Base-by-base conservation (phyloP, 1,140 invertebrate genomes). In the Drosophila mayri region DNA sequence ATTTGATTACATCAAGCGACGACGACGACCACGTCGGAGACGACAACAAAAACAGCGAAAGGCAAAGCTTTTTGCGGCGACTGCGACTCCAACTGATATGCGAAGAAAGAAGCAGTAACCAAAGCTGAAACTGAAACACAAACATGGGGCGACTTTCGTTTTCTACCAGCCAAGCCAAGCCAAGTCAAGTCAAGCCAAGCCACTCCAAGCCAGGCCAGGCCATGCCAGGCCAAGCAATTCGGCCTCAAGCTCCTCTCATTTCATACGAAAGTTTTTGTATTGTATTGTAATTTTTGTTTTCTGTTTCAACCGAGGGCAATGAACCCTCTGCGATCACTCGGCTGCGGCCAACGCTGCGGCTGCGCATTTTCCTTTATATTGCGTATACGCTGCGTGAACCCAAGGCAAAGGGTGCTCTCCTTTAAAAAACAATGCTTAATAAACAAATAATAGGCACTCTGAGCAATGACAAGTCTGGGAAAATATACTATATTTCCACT, bases 1-100 rank as follows among this genome's bases (percentile, higher is more conserved):
- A 90, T 90, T 90, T 81, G 85, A 88, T 88, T 88, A 90, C 85
- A 88, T 88, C 84, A 88, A 85, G 57, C 64, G 71, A 75, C 52
- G 52, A 8, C 28, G 8, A 30, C 28, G 28, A 30, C 28, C 28
- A 30, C 28, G 38, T 44, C 18, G 41, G 18, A 43, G 44, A 47
- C 47, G 49, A 54, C 58, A 52, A 54, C 73, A 65, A 79, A 79
- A 81, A 59, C 66, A 81, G 65, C 62, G 80, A 82, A 76, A 83
- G 79, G 73, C 67, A 68, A 41, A 64, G 76, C 65, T 50, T 46
- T 46, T 62, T 12, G 43, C 80, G 57, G 22, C 22, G 16, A 22
- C 55, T 32, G 5, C 46, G 57, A 37, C 66, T 41, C 18, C 41
- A 54, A 35, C 63, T 59, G 76, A 79, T 76, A 76, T 76, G 63